These are phyloP conservation scores for Syngnathoides biaculeatus DNA, from an alignment of 2,113 vertebrate species.

Conservation along the genomic window DNA sequence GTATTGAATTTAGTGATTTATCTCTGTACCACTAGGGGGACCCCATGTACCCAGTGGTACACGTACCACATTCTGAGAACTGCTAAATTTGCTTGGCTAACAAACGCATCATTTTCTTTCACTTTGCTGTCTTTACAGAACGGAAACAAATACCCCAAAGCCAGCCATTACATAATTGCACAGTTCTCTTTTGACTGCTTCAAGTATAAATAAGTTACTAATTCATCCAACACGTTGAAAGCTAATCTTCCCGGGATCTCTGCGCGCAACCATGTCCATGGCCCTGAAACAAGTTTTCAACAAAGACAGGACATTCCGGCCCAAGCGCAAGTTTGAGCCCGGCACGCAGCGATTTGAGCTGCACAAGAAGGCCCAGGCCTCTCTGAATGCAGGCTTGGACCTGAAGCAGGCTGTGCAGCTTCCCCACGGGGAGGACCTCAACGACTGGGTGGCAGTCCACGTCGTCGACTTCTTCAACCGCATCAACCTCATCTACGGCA, in stretches of 20 bases:
- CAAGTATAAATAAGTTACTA: conserved; percentile 37
- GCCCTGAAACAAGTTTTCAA: conserved; percentile 96
- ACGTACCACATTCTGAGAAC: neutral
- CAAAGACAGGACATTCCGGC: conserved; percentile 96
- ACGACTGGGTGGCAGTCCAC: conserved; percentile 96
- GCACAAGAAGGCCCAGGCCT: conserved; percentile 96
- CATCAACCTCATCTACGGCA: conserved; percentile 98
- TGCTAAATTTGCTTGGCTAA: neutral
- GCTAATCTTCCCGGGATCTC: conserved; percentile 7
- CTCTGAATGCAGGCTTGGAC: conserved; percentile 90
- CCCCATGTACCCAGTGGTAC: neutral
- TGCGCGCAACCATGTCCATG: conserved; percentile 78
- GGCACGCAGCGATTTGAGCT: conserved; percentile 95
- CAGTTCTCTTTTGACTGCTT: conserved; percentile 37
- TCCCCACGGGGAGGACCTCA: conserved; percentile 86
- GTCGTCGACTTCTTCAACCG: conserved; percentile 99
- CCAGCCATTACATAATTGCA: conserved; percentile 11
- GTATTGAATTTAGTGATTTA: neutral
- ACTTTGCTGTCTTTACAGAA: conserved; percentile 6
- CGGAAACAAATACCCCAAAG: conserved; percentile 18
- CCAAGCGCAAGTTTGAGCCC: conserved; percentile 96
- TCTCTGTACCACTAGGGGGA: neutral
- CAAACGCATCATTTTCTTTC: conserved; percentile 24
- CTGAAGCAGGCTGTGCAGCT: conserved; percentile 90
- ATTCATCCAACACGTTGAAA: conserved; percentile 38